A percentile compares a stretch with the other conserved stretches of the same genome.
phyloP scores from a whole-genome alignment of 1,140 invertebrate genomes.

The Neotoxoptera formosana region DNA sequence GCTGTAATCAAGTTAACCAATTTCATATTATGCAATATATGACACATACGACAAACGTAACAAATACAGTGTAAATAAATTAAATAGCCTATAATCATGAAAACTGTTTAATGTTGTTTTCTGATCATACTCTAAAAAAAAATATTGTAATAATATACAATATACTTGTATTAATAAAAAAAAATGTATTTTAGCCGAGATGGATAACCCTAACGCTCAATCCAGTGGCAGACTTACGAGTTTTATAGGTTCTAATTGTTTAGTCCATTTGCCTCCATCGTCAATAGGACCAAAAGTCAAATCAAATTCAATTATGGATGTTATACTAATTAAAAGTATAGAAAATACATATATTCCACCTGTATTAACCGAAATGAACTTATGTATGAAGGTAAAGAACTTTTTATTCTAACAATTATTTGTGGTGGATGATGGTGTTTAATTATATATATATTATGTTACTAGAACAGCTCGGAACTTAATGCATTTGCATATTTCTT shows the following conservation, averaged over 20 bases:
- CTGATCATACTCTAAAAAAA: neutral
- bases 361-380: neutral
- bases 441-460: neutral
- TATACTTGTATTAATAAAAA: neutral
- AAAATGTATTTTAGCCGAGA: slow-evolving; percentile 62
- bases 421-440: neutral
- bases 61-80: neutral
- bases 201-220: no score
- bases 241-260: slow-evolving; percentile 74
- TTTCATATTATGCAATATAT: neutral
- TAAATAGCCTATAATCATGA: neutral
- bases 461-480: no score
- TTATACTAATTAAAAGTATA: slow-evolving; percentile 36
- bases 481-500: no score
- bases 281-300: neutral
- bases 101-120: neutral
- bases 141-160: neutral
- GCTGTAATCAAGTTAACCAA: neutral
- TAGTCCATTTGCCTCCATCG: slow-evolving; percentile 72
- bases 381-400: neutral
- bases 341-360: slow-evolving; percentile 25
- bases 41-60: neutral
- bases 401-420: no score
- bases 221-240: slow-evolving; percentile 84
- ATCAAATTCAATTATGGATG: slow-evolving; percentile 13